These are phyloP conservation scores for Pangasianodon gigas DNA, from an alignment of 2,113 vertebrate genomes.

Conservation along the genomic window DNA sequence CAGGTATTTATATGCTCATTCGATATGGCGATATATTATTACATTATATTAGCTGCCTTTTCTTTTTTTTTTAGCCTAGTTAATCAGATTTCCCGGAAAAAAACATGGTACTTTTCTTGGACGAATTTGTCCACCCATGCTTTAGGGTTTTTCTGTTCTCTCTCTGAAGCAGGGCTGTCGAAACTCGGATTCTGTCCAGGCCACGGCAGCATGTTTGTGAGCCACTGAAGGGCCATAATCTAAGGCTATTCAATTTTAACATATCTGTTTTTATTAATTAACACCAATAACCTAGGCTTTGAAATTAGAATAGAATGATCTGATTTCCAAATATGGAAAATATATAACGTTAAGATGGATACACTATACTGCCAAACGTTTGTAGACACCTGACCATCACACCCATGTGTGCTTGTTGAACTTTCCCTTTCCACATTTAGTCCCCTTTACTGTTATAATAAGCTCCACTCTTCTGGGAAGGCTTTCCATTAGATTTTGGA, in stretches of 20 bases:
- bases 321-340: too few relatives aligned
- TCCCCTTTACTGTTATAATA: too few relatives aligned
- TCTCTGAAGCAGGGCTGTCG: neutral
- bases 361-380: too few relatives aligned
- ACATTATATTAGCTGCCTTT: neutral
- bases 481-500: too few relatives aligned
- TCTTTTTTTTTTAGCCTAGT: neutral
- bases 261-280: neutral
- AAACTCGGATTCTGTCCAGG: neutral
- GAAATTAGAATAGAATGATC: too few relatives aligned
- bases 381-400: too few relatives aligned
- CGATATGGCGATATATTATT: neutral
- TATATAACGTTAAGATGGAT: too few relatives aligned
- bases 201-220: neutral
- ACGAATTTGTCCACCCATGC: neutral
- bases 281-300: neutral
- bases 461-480: too few relatives aligned
- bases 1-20: neutral
- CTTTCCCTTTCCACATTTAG: too few relatives aligned
- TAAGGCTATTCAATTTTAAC: neutral
- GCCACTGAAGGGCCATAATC: neutral
- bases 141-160: neutral
- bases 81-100: neutral
- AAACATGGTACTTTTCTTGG: neutral
- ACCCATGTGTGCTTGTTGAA: too few relatives aligned